These are phyloP conservation scores for Thermophis baileyi DNA, from an alignment of 2,113 vertebrate species.

Conservation along the genomic window DNA sequence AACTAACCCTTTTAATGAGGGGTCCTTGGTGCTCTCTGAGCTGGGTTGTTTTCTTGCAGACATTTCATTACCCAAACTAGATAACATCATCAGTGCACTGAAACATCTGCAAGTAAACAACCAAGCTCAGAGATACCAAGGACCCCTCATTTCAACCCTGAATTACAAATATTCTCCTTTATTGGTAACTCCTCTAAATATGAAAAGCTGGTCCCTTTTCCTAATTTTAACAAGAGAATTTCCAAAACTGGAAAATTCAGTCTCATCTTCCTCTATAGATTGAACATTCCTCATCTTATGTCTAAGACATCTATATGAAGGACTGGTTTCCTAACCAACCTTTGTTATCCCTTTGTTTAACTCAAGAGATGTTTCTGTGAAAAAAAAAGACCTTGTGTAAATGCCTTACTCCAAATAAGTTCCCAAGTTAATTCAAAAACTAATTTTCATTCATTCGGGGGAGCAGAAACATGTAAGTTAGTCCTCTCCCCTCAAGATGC, in stretches of 20 bases:
- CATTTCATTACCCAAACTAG: neutral
- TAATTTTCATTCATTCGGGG: neutral
- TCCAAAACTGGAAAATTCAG: neutral
- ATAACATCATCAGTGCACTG: neutral
- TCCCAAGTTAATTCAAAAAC: neutral
- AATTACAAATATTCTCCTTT: neutral
- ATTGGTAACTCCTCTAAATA: constrained; percentile 4
- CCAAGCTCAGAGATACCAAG: neutral
- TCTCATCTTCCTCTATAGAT: neutral
- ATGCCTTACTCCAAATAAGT: neutral
- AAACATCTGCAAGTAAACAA: neutral
- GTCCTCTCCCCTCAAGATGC: neutral
- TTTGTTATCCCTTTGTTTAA: neutral
- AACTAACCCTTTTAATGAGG: neutral
- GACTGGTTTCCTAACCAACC: too few relatives aligned
- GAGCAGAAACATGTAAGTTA: neutral
- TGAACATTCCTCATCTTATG: neutral
- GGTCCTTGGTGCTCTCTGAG: neutral
- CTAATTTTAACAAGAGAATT: neutral
- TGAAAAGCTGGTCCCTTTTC: neutral
- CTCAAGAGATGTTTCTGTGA: neutral
- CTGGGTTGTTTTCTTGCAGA: neutral
- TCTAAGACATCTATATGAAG: neutral
- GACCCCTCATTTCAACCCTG: neutral
- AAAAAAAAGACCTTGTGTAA: neutral